A percentile compares a stretch with the other conserved stretches of the same genome.
phyloP scores from a whole-genome alignment of 2,888 invertebrate species.

The Catocala sponsa region DNA sequence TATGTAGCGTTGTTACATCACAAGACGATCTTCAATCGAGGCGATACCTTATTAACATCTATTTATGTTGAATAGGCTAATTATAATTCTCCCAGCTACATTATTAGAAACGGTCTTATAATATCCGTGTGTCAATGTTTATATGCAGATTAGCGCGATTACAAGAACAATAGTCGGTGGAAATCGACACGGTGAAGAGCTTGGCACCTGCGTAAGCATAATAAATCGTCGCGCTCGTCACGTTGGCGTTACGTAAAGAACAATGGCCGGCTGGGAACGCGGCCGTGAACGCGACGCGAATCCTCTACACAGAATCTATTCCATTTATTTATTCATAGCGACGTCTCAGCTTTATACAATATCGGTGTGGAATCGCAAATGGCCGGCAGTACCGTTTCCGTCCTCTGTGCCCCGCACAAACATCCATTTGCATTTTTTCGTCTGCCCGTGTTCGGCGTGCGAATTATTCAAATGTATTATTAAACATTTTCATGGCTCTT shows the following conservation, averaged over 20 bases:
- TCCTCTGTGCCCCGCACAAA: conserved; percentile 65
- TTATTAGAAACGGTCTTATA: conserved; percentile 49
- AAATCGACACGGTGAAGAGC: conserved; percentile 75
- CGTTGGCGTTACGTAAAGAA: conserved; percentile 81
- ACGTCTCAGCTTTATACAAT: conserved; percentile 74
- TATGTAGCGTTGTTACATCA: conserved; percentile 33
- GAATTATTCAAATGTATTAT: conserved; percentile 51
- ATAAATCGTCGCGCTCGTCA: conserved; percentile 65
- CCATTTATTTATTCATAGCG: conserved; percentile 76
- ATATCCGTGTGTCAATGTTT: conserved; percentile 52
- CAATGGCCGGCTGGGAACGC: conserved; percentile 82
- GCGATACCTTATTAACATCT: conserved; percentile 32
- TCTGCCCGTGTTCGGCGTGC: conserved; percentile 56
- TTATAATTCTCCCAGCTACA: conserved; percentile 40
- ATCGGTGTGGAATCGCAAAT: conserved; percentile 76
- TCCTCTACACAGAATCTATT: conserved; percentile 58
- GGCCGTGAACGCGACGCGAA: conserved; percentile 79
- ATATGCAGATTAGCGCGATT: conserved; percentile 62
- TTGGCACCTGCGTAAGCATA: conserved; percentile 72
- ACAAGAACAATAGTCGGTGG: conserved; percentile 73
- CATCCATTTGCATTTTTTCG: conserved; percentile 77
- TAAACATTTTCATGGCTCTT: conserved; percentile 20
- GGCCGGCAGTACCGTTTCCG: conserved; percentile 78
- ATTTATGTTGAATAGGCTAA: conserved; percentile 42
- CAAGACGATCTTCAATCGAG: conserved; percentile 28